Conservation (phyloP, 2,797 vertebrate genomes). For the Microctenopoma stevenorrisi region DNA sequence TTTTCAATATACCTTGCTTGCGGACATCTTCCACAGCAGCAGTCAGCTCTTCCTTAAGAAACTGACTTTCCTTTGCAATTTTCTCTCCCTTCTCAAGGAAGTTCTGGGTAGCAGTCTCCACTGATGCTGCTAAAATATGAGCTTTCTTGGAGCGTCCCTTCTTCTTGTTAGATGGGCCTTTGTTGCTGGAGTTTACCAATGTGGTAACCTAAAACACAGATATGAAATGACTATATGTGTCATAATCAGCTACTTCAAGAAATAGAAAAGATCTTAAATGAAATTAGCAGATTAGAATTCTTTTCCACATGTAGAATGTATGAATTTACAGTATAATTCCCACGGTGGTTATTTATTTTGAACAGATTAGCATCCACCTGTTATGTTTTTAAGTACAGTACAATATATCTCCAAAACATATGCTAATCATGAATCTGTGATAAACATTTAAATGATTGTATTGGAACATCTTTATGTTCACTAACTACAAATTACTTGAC, state of each 20-base stretch:
- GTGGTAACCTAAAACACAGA: slow-evolving; percentile 90
- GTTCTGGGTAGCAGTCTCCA: slow-evolving; percentile 97
- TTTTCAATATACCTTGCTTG: slow-evolving; percentile 91
- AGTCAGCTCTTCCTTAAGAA: slow-evolving; percentile 95
- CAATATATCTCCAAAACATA: background rate
- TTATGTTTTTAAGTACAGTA: background rate
- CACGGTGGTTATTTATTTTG: background rate
- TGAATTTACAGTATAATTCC: background rate
- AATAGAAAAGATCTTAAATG: background rate
- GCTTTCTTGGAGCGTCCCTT: slow-evolving; percentile 99
- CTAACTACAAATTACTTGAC: no score
- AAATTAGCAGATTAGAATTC: background rate
- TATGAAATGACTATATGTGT: slow-evolving; percentile 8
- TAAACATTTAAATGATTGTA: background rate
- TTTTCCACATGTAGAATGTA: background rate
- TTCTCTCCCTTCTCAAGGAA: slow-evolving; percentile 98
- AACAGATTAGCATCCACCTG: background rate
- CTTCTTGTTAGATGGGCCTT: slow-evolving; percentile 98
- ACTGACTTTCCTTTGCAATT: slow-evolving; percentile 98
- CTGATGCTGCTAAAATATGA: slow-evolving; percentile 96
- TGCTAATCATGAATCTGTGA: background rate
- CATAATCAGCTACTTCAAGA: background rate
- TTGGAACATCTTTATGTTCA: background rate
- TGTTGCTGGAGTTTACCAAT: slow-evolving; percentile 97
- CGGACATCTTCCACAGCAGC: slow-evolving; percentile 98